Percentiles rank a stretch among this genome's conserved stretches.
Evolutionary conservation across 2,113 vertebrate species (phyloP).

Genomic region (Atractosteus spatula): DNA sequence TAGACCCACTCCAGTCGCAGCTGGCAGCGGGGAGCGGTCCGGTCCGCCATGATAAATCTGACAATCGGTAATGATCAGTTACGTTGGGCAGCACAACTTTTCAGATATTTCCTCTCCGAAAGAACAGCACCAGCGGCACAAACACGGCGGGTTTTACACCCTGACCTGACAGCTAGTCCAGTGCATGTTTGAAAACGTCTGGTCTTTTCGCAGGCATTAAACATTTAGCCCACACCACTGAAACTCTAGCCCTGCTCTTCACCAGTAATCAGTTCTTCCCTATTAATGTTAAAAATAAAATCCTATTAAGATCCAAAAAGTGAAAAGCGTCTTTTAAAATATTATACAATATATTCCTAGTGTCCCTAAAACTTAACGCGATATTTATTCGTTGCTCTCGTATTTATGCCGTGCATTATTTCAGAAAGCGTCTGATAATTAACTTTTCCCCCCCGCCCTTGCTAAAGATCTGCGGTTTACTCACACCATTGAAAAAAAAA

Average conservation of each 20-base stretch:
- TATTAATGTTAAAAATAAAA: too few species aligned
- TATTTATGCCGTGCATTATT: background rate
- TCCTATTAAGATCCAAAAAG: too few species aligned
- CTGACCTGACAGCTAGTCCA: too few species aligned
- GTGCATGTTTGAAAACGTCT: too few species aligned
- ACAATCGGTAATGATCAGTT: too few species aligned
- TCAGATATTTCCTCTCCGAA: background rate
- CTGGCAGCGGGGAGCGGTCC: slow-evolving; percentile 90
- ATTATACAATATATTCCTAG: background rate
- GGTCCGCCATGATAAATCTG: slow-evolving; percentile 75
- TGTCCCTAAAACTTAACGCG: too few species aligned
- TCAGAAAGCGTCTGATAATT: slow-evolving; percentile 1
- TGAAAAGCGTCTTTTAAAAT: background rate
- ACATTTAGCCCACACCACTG: too few species aligned
- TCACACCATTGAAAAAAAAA: background rate
- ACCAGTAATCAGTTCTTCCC: too few species aligned
- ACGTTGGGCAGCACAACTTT: background rate
- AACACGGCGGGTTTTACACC: too few species aligned
- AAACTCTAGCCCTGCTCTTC: too few species aligned
- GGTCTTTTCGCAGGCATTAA: too few species aligned
- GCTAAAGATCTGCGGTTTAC: slow-evolving; percentile 1
- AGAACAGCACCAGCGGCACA: too few species aligned
- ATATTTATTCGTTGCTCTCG: background rate
- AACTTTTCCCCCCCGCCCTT: slow-evolving; percentile 13
- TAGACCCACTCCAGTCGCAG: slow-evolving; percentile 96